Evolutionary conservation across 2,113 vertebrate genomes (phyloP).

Genomic region (Microcebus ravelobensis): DNA sequence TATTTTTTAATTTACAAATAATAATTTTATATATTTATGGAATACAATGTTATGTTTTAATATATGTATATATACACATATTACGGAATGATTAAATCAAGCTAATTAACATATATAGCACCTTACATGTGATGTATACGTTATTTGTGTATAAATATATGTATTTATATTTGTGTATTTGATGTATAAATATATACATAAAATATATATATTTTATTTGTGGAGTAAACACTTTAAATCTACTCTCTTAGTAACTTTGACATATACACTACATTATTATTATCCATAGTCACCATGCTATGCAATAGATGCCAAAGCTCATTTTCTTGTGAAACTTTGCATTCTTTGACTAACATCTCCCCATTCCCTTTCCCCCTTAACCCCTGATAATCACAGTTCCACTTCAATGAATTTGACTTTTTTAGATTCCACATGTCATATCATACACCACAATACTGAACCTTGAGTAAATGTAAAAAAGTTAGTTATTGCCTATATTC

Average conservation of each 20-base stretch:
- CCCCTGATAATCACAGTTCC: too few species aligned
- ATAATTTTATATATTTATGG: neutral
- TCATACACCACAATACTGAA: neutral
- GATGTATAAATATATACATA: too few species aligned
- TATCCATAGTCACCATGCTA: neutral
- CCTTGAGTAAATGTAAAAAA: neutral
- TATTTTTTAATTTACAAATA: neutral
- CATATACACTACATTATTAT: neutral
- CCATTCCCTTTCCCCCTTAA: neutral
- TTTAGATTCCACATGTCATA: neutral
- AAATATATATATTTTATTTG: neutral
- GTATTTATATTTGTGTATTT: too few species aligned
- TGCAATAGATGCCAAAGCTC: neutral
- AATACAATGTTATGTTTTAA: neutral
- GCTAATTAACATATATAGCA: neutral
- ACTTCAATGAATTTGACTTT: neutral
- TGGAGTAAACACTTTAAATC: neutral
- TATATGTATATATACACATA: neutral
- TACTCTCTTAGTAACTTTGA: neutral
- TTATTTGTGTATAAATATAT: too few species aligned
- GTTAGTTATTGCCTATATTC: neutral
- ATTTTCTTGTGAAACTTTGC: neutral
- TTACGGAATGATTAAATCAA: neutral
- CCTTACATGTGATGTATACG: neutral
- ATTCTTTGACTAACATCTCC: neutral